Conservation (phyloP, 1,140 invertebrate species). For the Mesaphorura yosii region DNA sequence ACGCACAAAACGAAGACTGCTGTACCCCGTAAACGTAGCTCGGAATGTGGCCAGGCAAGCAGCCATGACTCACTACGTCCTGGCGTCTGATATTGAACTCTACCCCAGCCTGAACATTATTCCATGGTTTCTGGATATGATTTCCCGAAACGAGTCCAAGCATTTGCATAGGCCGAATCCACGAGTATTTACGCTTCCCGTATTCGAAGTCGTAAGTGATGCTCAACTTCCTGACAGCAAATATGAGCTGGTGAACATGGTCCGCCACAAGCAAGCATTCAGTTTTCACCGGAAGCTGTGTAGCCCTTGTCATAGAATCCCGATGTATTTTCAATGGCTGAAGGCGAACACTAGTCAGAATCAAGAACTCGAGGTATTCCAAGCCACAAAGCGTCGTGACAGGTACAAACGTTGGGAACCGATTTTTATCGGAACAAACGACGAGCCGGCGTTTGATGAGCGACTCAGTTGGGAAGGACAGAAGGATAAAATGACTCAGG, state of each 20-base stretch:
- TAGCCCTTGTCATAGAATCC: constrained; percentile 74
- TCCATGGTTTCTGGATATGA: constrained; percentile 63
- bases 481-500: constrained; percentile 43
- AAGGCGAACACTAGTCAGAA: constrained; percentile 8
- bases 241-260: constrained; percentile 54
- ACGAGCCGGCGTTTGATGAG: constrained; percentile 33
- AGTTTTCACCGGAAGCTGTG: constrained; percentile 85
- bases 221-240: constrained; percentile 59
- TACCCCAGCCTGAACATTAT: constrained; percentile 59
- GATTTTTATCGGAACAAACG: constrained; percentile 45
- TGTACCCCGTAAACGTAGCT: constrained; percentile 79
- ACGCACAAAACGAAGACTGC: constrained; percentile 61
- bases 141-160: constrained; percentile 52
- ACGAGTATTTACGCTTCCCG: constrained; percentile 65
- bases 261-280: constrained; percentile 62
- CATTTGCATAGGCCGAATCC: constrained; percentile 51
- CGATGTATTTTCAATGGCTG: constrained; percentile 70
- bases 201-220: constrained; percentile 65
- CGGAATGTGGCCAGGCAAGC: constrained; percentile 70
- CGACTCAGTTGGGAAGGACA: constrained; percentile 41
- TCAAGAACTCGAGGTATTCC: constrained; percentile 49
- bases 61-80: constrained; percentile 66
- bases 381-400: constrained; percentile 66
- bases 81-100: constrained; percentile 77
- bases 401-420: constrained; percentile 78